Base-by-base conservation (phyloP, 2,113 vertebrate genomes). In the Thamnophis sirtalis region DNA sequence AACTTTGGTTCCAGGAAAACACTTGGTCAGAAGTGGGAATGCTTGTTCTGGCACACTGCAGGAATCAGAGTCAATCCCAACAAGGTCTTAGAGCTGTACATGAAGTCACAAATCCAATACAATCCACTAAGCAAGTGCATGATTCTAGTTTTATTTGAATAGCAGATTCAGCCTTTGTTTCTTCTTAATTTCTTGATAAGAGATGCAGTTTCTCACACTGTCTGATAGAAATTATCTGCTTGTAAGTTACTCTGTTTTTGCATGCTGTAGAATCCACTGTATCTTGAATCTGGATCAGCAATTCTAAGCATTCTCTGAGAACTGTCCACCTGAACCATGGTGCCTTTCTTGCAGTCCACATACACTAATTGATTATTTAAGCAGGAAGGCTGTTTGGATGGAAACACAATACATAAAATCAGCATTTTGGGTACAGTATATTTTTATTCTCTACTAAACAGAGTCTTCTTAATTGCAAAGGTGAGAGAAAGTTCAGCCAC, bases 231-330 rank as follows among this genome's bases (percentile, higher is more conserved):
- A 95, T 98, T 98, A 97, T 99, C 98, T 95, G 98, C 98, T 95
- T 98, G 98, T 95, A 99, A 97, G 96, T 98, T 98, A 97, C 97
- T 98, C 96, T 98, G 98, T 97, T 98, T 98, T 95, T 98, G 98
- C 98, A 98, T 99, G 97, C 98, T 98, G 97, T 98, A 99, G 97
- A 98, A 98, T 95, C 98, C 98, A 91, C 98, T 99, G 98, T 98
- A 98, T 97, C 98, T 97, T 9, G 98, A 98, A 93, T 99, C 98
- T 4, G 98, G 98, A 92, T 99, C 98, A 49, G 98, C 98, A 94
- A 99, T 98, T 96, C 98, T 98, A 94, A 98, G 97, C 98, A 98
- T 98, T 86, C 98, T 97, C 96, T 98, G 98, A 89, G 98, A 97
- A 93, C 98, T 96, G 94, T 98, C 98, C 96, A 98, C 98, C 92